phyloP scores from a whole-genome alignment of 2,888 invertebrate genomes.

The Drosophila flavopinicola region DNA sequence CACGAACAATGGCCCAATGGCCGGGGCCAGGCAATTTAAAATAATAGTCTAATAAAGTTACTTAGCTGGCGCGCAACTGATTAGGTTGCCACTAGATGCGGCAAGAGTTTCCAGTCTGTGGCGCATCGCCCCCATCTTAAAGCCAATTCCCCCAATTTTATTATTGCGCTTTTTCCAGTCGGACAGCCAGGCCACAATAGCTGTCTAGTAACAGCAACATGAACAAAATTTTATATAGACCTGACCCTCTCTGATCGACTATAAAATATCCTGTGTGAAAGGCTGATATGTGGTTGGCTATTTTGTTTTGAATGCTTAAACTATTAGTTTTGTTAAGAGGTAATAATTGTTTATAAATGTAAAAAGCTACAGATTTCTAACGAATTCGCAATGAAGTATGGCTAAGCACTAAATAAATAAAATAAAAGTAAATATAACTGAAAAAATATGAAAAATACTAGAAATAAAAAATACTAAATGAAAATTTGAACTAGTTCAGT shows the following conservation, averaged over 20 bases:
- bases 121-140: slow-evolving; percentile 56
- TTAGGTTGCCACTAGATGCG: slow-evolving; percentile 54
- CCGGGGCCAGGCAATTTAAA: slow-evolving; percentile 66
- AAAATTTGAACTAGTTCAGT: too few species aligned
- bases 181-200: slow-evolving; percentile 41
- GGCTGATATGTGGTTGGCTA: neutral
- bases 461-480: too few species aligned
- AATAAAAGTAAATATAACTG: too few species aligned
- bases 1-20: slow-evolving; percentile 30
- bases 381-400: too few species aligned
- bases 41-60: slow-evolving; percentile 76
- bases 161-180: slow-evolving; percentile 69
- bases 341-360: too few species aligned
- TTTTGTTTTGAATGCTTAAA: neutral
- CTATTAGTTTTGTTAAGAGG: too few species aligned
- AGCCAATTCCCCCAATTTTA: slow-evolving; percentile 74
- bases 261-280: slow-evolving; percentile 12
- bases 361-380: neutral
- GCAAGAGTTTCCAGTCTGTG: slow-evolving; percentile 35
- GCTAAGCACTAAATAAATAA: too few species aligned
- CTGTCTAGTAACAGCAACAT: slow-evolving; percentile 23
- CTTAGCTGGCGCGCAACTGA: slow-evolving; percentile 72
- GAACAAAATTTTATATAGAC: slow-evolving; percentile 25
- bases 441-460: too few species aligned
- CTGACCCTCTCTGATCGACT: slow-evolving; percentile 3